A percentile compares a stretch with the other conserved stretches of the same genome.
Conservation (phyloP, 2,797 vertebrate species). For the Danio choprae region DNA sequence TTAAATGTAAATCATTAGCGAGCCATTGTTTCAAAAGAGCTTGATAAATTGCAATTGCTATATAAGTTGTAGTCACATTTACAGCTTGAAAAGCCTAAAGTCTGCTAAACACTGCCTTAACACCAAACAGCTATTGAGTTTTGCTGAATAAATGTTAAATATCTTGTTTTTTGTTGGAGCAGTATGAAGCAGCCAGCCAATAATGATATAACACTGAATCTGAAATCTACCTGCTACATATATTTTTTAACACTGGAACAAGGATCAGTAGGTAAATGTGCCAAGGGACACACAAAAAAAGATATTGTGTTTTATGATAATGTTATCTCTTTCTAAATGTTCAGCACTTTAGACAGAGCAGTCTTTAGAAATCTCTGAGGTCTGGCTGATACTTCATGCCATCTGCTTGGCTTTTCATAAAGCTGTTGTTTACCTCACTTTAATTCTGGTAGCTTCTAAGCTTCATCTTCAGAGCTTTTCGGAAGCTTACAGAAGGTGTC, state of each 20-base stretch:
- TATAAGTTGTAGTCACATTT: too few relatives aligned
- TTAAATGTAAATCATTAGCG: too few relatives aligned
- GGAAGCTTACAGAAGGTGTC: conserved; percentile 14
- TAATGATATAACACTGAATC: neutral
- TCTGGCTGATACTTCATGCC: conserved; percentile 11
- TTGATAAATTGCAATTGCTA: too few relatives aligned
- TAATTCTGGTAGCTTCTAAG: conserved; percentile 13
- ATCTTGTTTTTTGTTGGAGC: neutral
- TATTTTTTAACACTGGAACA: conserved; percentile 16
- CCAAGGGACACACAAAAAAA: neutral
- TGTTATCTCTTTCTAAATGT: neutral
- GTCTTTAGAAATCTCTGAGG: neutral
- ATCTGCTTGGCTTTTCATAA: conserved; percentile 29
- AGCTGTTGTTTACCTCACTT: conserved; percentile 27
- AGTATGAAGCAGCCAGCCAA: neutral
- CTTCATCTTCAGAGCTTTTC: conserved; percentile 18
- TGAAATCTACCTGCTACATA: conserved; percentile 6
- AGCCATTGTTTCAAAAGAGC: too few relatives aligned
- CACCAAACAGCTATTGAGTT: neutral
- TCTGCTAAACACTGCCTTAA: neutral
- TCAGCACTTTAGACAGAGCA: neutral
- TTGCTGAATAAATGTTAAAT: neutral
- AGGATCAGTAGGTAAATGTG: neutral
- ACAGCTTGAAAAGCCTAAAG: neutral
- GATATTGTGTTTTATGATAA: neutral